These are phyloP conservation scores for Papilio helenus DNA, from an alignment of 1,140 invertebrate genomes.

Conservation along the genomic window DNA sequence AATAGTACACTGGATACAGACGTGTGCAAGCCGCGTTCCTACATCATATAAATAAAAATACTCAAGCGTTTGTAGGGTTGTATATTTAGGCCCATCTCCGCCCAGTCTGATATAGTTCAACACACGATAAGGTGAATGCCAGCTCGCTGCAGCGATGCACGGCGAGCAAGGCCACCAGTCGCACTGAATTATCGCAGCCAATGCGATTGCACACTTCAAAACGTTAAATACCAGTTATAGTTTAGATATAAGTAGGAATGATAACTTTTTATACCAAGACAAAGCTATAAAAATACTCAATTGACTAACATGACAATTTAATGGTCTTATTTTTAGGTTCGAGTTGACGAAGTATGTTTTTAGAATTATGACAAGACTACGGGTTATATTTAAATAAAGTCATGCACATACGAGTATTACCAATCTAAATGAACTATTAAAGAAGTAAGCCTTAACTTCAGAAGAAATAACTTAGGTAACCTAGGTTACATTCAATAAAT, in stretches of 20 bases:
- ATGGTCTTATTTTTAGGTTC: neutral
- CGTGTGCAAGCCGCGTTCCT: slow-evolving; percentile 51
- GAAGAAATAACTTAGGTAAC: too few species aligned
- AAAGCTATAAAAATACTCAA: neutral
- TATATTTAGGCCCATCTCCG: slow-evolving; percentile 61
- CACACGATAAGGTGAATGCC: slow-evolving; percentile 79
- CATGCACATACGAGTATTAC: too few species aligned
- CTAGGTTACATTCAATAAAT: too few species aligned
- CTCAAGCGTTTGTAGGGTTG: slow-evolving; percentile 43
- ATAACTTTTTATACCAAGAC: neutral
- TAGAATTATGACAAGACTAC: neutral
- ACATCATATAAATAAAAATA: slow-evolving; percentile 49
- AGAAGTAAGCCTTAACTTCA: too few species aligned
- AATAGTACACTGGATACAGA: slow-evolving; percentile 48
- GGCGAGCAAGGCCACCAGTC: slow-evolving; percentile 68
- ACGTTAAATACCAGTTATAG: slow-evolving; percentile 9
- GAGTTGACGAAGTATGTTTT: neutral
- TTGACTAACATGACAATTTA: neutral
- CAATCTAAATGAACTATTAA: too few species aligned
- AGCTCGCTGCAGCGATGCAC: slow-evolving; percentile 63
- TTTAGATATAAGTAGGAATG: neutral
- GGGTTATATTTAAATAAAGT: too few species aligned
- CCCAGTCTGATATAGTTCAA: slow-evolving; percentile 73
- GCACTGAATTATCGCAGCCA: slow-evolving; percentile 56
- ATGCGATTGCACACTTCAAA: slow-evolving; percentile 45